These are phyloP conservation scores for Caenorhabditis sp. DNA, from an alignment of 2,888 invertebrate genomes.

Conservation along the genomic window DNA sequence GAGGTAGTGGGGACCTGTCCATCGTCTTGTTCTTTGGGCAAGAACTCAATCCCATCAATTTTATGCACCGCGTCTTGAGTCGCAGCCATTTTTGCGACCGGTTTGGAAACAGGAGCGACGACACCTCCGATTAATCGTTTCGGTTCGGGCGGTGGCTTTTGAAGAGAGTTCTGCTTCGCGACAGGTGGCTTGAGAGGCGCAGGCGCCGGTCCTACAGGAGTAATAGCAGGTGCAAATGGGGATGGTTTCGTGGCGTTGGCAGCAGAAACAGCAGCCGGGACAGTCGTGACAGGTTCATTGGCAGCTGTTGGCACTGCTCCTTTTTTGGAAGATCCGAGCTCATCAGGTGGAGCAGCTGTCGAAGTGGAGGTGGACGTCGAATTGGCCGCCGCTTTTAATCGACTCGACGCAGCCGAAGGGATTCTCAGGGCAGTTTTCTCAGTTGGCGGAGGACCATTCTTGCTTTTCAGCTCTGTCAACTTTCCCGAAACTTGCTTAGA, in stretches of 20 bases:
- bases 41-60: constrained; percentile 63
- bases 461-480: constrained; percentile 61
- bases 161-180: constrained; percentile 34
- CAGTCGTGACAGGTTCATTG: background rate
- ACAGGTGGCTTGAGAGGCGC: constrained; percentile 36
- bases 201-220: constrained; percentile 11
- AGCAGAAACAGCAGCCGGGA: too few relatives aligned
- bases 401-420: constrained; percentile 39
- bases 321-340: background rate
- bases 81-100: constrained; percentile 6
- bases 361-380: background rate
- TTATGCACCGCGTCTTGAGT: constrained; percentile 55
- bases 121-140: constrained; percentile 26
- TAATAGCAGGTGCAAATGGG: constrained; percentile 40
- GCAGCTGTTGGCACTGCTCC: background rate
- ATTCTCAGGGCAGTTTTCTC: constrained; percentile 43
- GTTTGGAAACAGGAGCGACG: background rate
- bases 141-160: constrained; percentile 46
- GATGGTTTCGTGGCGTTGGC: constrained; percentile 20
- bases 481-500: constrained; percentile 64
- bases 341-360: background rate
- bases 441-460: constrained; percentile 27
- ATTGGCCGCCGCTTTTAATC: constrained; percentile 22
- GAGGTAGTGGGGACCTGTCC: constrained; percentile 41
- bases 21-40: constrained; percentile 23